Conservation (phyloP, 2,113 vertebrate species). For the Oceanites oceanicus region DNA sequence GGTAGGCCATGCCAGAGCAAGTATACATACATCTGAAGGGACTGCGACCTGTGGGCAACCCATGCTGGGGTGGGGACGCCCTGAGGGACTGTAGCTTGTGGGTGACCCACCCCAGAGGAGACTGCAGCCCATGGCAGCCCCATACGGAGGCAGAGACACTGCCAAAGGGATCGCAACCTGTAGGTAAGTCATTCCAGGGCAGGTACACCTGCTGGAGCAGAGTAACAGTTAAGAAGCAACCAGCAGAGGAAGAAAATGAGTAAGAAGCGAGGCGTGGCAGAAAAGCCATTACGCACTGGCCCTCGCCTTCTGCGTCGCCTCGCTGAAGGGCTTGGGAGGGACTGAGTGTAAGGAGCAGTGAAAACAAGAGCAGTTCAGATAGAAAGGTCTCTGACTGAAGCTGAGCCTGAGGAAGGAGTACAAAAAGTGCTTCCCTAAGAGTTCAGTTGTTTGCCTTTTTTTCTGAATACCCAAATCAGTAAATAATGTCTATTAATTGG, state of each 20-base stretch:
- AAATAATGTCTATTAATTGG: background rate
- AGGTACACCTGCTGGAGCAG: background rate
- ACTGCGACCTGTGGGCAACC: background rate
- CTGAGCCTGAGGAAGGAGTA: background rate
- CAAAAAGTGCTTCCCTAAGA: background rate
- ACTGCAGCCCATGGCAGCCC: background rate
- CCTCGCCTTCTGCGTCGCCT: background rate
- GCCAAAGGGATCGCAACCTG: background rate
- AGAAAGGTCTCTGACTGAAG: background rate
- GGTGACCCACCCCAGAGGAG: background rate
- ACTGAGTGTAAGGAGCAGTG: background rate
- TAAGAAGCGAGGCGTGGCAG: background rate
- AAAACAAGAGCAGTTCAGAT: background rate
- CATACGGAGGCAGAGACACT: background rate
- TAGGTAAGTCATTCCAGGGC: background rate
- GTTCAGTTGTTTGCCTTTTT: background rate
- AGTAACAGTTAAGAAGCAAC: background rate
- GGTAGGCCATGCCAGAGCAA: background rate
- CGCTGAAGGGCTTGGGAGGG: background rate
- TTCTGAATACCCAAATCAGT: background rate
- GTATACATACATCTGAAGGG: background rate
- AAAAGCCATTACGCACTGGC: background rate
- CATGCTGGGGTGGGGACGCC: accelerated
- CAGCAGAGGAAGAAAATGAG: background rate
- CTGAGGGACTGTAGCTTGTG: too few relatives aligned